A percentile compares a stretch with the other conserved stretches of the same genome.
These are phyloP conservation scores for Calliphora vicina DNA, from an alignment of 1,140 invertebrate genomes.

Conservation along the genomic window DNA sequence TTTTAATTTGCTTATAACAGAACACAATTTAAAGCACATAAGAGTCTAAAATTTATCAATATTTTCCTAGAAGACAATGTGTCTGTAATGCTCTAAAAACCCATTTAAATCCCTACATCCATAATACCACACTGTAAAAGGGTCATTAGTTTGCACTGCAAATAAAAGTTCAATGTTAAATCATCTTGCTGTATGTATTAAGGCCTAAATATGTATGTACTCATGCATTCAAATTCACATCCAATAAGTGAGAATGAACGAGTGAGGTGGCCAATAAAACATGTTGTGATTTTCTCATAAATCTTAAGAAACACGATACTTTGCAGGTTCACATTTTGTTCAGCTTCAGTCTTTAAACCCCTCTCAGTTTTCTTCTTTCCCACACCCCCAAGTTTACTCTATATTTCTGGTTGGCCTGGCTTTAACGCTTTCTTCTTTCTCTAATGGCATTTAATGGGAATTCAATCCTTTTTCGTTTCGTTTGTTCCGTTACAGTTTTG, in stretches of 20 bases:
- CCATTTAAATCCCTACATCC: no score
- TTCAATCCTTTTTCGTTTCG: constrained; percentile 2
- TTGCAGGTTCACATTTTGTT: not conserved
- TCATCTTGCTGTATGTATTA: no score
- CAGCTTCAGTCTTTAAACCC: not conserved
- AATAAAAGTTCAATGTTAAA: no score
- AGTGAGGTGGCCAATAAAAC: constrained; percentile 21
- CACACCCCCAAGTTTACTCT: not conserved
- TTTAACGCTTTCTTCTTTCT: not conserved
- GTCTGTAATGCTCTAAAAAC: no score
- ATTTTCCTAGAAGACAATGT: no score
- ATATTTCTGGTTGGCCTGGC: not conserved
- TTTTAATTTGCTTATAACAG: no score
- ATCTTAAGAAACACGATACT: constrained; percentile 19
- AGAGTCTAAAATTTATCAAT: no score
- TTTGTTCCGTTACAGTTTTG: not conserved
- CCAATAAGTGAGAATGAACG: not conserved
- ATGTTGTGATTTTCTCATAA: constrained; percentile 29
- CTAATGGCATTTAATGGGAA: not conserved
- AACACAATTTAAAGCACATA: no score
- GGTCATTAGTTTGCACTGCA: no score
- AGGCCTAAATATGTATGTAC: not conserved
- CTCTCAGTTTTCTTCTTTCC: not conserved
- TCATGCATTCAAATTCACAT: not conserved
- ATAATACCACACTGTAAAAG: no score